Percentiles rank a stretch among this genome's conserved stretches.
Conservation (phyloP, 64 coral and sea anemone genomes). For the Montipora sp. region DNA sequence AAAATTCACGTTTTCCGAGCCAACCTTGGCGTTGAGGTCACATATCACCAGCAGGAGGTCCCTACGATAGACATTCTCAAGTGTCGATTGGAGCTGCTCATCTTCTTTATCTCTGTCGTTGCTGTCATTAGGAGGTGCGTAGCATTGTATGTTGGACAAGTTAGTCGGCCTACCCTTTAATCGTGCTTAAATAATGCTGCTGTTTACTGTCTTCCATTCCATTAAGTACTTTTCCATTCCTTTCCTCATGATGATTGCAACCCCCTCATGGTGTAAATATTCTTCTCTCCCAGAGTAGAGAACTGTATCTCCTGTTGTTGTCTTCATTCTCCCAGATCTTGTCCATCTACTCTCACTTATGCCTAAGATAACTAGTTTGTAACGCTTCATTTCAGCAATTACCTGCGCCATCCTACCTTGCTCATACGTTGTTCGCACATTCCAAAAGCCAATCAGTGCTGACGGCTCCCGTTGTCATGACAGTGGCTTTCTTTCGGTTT, state of each 20-base stretch:
- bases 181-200: slow-evolving; percentile 2
- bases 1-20: background rate
- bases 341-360: slow-evolving; percentile 39
- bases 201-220: background rate
- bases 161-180: slow-evolving; percentile 10
- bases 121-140: slow-evolving; percentile 16
- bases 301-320: background rate
- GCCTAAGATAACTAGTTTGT: slow-evolving; percentile 18
- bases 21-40: no score
- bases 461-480: slow-evolving; percentile 29
- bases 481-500: slow-evolving; percentile 13
- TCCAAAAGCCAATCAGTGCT: slow-evolving; percentile 43
- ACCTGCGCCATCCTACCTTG: background rate
- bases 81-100: no score
- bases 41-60: no score
- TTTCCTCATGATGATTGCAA: slow-evolving; percentile 35
- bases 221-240: background rate
- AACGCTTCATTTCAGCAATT: background rate
- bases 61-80: no score
- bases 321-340: slow-evolving; percentile 23
- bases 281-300: slow-evolving; percentile 12
- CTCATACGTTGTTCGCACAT: slow-evolving; percentile 30
- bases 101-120: no score
- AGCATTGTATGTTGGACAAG: background rate
- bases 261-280: background rate